A percentile compares a stretch with the other conserved stretches of the same genome.
Conservation (phyloP, 1,140 invertebrate genomes). For the Sitodiplosis mosellana region DNA sequence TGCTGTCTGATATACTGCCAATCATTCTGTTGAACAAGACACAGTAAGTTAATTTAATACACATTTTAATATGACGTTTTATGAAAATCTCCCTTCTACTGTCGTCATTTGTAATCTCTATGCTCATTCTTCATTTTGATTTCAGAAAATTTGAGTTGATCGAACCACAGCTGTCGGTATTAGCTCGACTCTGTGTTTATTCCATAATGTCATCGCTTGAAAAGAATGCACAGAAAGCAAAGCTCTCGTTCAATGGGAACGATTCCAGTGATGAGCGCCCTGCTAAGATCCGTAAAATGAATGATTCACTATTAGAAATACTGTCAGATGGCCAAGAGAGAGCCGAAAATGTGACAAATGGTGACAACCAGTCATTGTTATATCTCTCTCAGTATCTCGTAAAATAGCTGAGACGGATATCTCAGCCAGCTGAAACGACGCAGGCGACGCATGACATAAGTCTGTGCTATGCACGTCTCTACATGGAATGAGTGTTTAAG, state of each 20-base stretch:
- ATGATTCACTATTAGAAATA: slow-evolving; percentile 43
- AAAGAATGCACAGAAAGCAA: slow-evolving; percentile 22
- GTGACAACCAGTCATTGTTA: slow-evolving; percentile 21
- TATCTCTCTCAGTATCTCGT: too few species aligned
- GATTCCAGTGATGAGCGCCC: slow-evolving; percentile 40
- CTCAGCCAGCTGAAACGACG: too few species aligned
- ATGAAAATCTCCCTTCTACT: too few species aligned
- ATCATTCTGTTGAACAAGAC: slow-evolving; percentile 54
- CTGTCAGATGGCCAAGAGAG: slow-evolving; percentile 35
- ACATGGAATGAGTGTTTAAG: too few species aligned
- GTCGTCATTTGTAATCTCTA: too few species aligned
- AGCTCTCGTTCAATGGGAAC: slow-evolving; percentile 40
- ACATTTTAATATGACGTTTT: neutral
- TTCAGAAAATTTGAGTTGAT: slow-evolving; percentile 40
- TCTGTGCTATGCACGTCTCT: too few species aligned
- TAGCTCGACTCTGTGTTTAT: slow-evolving; percentile 58
- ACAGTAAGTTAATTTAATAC: slow-evolving; percentile 27
- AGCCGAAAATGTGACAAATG: slow-evolving; percentile 32
- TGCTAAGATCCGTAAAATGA: slow-evolving; percentile 31
- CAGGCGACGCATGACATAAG: too few species aligned
- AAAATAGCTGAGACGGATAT: too few species aligned
- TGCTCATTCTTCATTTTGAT: slow-evolving; percentile 4
- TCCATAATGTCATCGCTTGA: slow-evolving; percentile 59
- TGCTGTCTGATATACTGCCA: slow-evolving; percentile 55
- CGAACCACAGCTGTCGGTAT: slow-evolving; percentile 52